Evolutionary conservation across 2,888 invertebrate genomes (phyloP).

Genomic region (Myopa tessellatipennis): DNA sequence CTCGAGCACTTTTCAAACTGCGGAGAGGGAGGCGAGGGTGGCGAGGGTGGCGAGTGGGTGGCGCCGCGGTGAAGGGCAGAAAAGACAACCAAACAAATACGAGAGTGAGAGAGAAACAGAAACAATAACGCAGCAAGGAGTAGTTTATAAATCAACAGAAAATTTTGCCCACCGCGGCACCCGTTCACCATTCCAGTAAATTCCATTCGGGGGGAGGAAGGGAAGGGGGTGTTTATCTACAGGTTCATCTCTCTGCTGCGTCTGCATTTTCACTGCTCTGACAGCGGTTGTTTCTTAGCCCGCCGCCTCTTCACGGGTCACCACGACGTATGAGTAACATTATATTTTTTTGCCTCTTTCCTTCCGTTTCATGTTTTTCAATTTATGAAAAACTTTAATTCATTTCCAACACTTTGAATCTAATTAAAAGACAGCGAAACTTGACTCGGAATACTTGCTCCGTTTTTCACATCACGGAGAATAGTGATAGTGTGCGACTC

Average conservation of each 20-base stretch:
- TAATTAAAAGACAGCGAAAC: not conserved
- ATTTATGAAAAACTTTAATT: constrained; percentile 4
- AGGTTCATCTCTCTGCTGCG: too few species aligned
- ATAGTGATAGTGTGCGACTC: too few species aligned
- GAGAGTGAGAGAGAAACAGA: too few species aligned
- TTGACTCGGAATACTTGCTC: not conserved
- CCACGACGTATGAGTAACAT: constrained; percentile 18
- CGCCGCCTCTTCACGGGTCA: not conserved
- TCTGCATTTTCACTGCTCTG: too few species aligned
- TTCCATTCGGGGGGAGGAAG: too few species aligned
- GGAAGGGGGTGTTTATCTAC: too few species aligned
- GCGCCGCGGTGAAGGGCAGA: too few species aligned
- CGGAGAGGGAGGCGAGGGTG: too few species aligned
- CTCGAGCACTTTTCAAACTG: not conserved
- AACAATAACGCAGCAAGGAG: too few species aligned
- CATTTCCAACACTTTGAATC: not conserved
- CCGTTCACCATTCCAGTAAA: too few species aligned
- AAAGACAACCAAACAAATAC: not conserved
- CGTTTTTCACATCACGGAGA: not conserved
- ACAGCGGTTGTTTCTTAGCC: not conserved
- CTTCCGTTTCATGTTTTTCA: not conserved
- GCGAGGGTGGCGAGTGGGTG: too few species aligned
- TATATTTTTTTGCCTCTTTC: not conserved
- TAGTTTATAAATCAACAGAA: not conserved
- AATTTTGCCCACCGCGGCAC: too few species aligned